Percentiles rank a stretch among this genome's conserved stretches.
Evolutionary conservation across 2,113 vertebrate species (phyloP).

Genomic region (Craseonycteris thonglongyai): DNA sequence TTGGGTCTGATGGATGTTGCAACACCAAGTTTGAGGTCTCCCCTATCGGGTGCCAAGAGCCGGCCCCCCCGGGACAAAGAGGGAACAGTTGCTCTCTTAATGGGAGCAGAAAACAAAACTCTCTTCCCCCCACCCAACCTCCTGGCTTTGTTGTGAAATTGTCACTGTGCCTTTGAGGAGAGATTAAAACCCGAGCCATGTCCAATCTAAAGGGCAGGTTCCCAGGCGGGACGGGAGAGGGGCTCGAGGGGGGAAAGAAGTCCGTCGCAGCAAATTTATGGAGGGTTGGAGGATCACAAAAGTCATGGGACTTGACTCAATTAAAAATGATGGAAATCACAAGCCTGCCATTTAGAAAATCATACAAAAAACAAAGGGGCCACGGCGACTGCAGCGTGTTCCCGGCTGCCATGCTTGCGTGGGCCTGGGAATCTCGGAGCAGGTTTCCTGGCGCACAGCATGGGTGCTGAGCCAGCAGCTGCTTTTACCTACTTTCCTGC

Average conservation of each 20-base stretch:
- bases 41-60: conserved; percentile 57
- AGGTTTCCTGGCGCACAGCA: conserved; percentile 15
- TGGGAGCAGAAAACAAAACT: conserved; percentile 64
- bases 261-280: conserved; percentile 34
- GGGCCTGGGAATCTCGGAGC: background rate
- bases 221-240: conserved; percentile 53
- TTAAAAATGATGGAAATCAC: conserved; percentile 46
- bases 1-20: conserved; percentile 49
- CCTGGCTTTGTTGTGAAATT: conserved; percentile 66
- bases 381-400: background rate
- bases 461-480: background rate
- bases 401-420: background rate
- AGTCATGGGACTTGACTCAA: conserved; percentile 53
- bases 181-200: conserved; percentile 70
- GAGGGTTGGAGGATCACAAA: conserved; percentile 55
- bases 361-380: background rate
- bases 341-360: background rate
- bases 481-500: background rate
- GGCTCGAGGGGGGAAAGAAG: background rate
- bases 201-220: conserved; percentile 75
- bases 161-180: conserved; percentile 69
- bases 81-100: conserved; percentile 69
- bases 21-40: conserved; percentile 58
- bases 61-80: conserved; percentile 53
- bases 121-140: background rate